A percentile compares a stretch with the other conserved stretches of the same genome.
These are phyloP conservation scores for Helarctos malayanus DNA, from an alignment of 2,797 vertebrate species.

Conservation along the genomic window DNA sequence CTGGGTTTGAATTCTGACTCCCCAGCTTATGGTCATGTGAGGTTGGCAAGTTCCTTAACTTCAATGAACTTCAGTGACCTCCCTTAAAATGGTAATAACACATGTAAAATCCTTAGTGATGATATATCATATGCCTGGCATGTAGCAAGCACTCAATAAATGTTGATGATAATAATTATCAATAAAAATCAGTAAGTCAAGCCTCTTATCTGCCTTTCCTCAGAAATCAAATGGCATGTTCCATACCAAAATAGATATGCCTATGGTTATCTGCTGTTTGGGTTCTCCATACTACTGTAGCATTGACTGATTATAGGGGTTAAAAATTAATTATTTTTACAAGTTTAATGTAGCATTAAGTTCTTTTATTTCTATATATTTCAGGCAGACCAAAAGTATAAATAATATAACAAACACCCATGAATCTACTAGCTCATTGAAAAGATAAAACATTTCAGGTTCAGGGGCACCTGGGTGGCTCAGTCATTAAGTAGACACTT, in stretches of 20 bases:
- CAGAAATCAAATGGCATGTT: neutral
- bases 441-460: neutral
- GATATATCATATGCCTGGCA: neutral
- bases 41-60: neutral
- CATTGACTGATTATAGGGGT: neutral
- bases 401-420: neutral
- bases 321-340: neutral
- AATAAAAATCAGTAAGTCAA: neutral
- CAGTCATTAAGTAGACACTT: no score
- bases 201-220: neutral
- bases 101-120: neutral
- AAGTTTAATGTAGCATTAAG: neutral
- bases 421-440: neutral
- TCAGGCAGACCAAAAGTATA: neutral
- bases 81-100: neutral
- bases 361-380: neutral
- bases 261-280: neutral
- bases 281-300: neutral
- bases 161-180: neutral
- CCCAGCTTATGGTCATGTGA: neutral
- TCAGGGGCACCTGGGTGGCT: neutral
- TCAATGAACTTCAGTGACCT: neutral
- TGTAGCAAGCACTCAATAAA: neutral
- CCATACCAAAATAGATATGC: neutral
- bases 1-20: neutral